These are phyloP conservation scores for Sinella curviseta DNA, from an alignment of 1,140 invertebrate species.

Conservation along the genomic window DNA sequence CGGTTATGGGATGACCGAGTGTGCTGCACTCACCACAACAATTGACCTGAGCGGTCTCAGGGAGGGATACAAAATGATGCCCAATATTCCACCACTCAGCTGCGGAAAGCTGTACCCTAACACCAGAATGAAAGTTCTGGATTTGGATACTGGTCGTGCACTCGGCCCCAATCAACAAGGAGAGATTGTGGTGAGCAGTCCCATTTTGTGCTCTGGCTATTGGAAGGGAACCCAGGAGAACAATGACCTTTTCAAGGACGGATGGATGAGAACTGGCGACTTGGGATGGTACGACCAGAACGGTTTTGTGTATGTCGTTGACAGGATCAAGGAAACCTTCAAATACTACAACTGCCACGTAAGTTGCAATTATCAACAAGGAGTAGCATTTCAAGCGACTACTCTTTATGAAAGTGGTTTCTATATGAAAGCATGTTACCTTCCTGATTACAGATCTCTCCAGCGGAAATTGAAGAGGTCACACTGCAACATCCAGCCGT, in stretches of 20 bases:
- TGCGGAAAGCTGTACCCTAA: slow-evolving; percentile 44
- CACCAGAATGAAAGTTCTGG: slow-evolving; percentile 38
- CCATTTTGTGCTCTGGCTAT: slow-evolving; percentile 39
- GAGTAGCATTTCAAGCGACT: neutral
- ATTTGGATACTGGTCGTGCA: slow-evolving; percentile 34
- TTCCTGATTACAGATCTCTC: slow-evolving; percentile 50
- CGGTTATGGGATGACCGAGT: slow-evolving; percentile 46
- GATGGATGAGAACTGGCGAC: slow-evolving; percentile 50
- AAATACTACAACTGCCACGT: slow-evolving; percentile 50
- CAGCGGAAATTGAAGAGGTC: slow-evolving; percentile 50
- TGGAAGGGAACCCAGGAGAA: slow-evolving; percentile 35
- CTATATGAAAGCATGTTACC: neutral
- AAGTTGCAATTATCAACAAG: slow-evolving; percentile 32
- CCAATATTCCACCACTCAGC: slow-evolving; percentile 31
- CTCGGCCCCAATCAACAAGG: slow-evolving; percentile 39
- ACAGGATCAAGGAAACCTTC: slow-evolving; percentile 51
- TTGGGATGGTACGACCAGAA: slow-evolving; percentile 50
- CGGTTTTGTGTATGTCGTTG: slow-evolving; percentile 50
- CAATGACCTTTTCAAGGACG: slow-evolving; percentile 32
- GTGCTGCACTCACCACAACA: slow-evolving; percentile 42
- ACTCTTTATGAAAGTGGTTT: neutral
- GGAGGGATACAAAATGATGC: slow-evolving; percentile 34
- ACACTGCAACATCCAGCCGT: slow-evolving; percentile 55
- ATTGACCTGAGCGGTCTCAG: slow-evolving; percentile 37
- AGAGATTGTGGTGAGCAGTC: slow-evolving; percentile 36